Conservation (phyloP, 2,888 invertebrate species). For the Caenorhabditis parvicauda region DNA sequence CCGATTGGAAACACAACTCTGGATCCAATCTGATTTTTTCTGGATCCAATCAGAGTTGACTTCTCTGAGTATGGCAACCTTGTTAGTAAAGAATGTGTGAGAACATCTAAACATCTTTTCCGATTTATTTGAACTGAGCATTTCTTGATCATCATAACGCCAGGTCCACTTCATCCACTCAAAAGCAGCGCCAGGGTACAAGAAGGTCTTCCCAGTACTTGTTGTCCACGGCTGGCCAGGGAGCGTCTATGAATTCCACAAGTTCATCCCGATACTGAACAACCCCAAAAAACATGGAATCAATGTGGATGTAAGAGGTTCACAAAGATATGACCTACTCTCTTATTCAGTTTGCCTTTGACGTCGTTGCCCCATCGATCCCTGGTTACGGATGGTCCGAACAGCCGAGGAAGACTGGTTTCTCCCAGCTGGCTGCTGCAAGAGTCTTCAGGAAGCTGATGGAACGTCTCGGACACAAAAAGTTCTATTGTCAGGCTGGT, state of each 20-base stretch:
- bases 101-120: no score
- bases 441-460: constrained; percentile 72
- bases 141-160: no score
- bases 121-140: no score
- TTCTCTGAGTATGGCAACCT: no score
- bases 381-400: constrained; percentile 69
- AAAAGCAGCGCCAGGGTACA: constrained; percentile 67
- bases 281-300: constrained; percentile 68
- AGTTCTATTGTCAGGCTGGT: constrained; percentile 74
- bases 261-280: constrained; percentile 65
- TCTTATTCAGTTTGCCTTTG: constrained; percentile 59
- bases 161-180: constrained; percentile 76
- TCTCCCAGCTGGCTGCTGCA: constrained; percentile 59
- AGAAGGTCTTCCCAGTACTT: constrained; percentile 68
- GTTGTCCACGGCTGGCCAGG: constrained; percentile 85
- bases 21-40: no score
- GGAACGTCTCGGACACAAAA: constrained; percentile 72
- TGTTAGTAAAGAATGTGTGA: no score
- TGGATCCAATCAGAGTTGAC: no score
- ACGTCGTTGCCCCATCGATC: constrained; percentile 67
- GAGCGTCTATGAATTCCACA: constrained; percentile 78
- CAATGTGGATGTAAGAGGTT: constrained; percentile 26
- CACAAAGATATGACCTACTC: no score
- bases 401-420: constrained; percentile 68
- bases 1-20: no score